These are phyloP conservation scores for Chloropsis cyanopogon DNA, from an alignment of 2,113 vertebrate species.

Conservation along the genomic window DNA sequence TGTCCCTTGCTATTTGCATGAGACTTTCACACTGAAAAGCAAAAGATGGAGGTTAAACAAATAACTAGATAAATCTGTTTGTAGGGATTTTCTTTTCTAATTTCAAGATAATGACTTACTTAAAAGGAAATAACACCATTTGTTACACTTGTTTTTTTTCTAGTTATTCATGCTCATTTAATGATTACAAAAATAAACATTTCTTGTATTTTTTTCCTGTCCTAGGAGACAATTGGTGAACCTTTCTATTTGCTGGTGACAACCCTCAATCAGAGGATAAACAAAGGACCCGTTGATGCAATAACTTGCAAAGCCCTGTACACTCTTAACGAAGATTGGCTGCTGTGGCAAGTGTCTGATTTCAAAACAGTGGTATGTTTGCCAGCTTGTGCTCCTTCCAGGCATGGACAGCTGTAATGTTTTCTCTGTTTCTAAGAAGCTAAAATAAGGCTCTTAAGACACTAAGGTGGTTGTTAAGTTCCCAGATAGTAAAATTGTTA, in stretches of 20 bases:
- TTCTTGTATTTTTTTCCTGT: neutral
- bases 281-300: constrained; percentile 90
- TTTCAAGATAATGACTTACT: neutral
- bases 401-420: neutral
- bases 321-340: constrained; percentile 95
- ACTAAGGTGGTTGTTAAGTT: neutral
- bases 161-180: neutral
- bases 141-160: neutral
- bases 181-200: neutral
- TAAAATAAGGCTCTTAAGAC: neutral
- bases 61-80: neutral
- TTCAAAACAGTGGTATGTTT: constrained; percentile 85
- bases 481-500: neutral
- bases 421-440: neutral
- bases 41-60: constrained; percentile 28
- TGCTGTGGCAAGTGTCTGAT: constrained; percentile 91
- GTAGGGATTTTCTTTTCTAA: neutral
- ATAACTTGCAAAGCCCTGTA: constrained; percentile 92
- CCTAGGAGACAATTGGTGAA: constrained; percentile 91
- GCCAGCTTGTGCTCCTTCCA: neutral
- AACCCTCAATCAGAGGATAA: constrained; percentile 88
- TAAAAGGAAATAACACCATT: neutral
- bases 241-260: constrained; percentile 88
- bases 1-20: constrained; percentile 30
- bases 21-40: neutral